Conservation (phyloP, 1,140 invertebrate species). For the Pentalonia nigronervosa region DNA sequence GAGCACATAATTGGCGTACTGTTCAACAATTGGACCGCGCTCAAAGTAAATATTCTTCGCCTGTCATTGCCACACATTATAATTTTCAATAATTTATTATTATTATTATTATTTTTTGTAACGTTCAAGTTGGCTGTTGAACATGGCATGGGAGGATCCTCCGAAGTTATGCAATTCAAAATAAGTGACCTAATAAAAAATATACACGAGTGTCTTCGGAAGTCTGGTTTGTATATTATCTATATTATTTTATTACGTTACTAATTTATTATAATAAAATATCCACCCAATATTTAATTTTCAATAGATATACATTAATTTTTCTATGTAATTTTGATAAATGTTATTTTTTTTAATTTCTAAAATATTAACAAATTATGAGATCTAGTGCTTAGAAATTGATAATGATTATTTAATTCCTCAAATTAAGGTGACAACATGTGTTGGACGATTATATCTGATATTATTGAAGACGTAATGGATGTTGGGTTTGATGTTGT, state of each 20-base stretch:
- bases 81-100: not conserved
- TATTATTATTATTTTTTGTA: not conserved
- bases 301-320: not conserved
- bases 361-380: not conserved
- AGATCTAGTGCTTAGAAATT: too few relatives aligned
- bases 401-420: not conserved
- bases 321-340: not conserved
- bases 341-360: not conserved
- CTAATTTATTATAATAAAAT: not conserved
- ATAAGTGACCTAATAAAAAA: constrained; percentile 37
- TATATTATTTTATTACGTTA: not conserved
- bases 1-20: constrained; percentile 32
- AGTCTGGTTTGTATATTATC: constrained; percentile 13
- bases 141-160: constrained; percentile 50
- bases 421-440: constrained; percentile 23
- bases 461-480: constrained; percentile 54
- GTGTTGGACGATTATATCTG: constrained; percentile 44
- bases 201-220: not conserved
- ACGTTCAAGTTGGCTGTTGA: constrained; percentile 28
- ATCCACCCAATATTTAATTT: not conserved
- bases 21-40: constrained; percentile 41
- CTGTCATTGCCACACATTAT: not conserved
- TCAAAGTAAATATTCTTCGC: constrained; percentile 21
- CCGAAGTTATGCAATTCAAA: constrained; percentile 28
- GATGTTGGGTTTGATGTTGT: constrained; percentile 52